Evolutionary conservation across 2,113 vertebrate species (phyloP).

Genomic region (Acanthochromis polyacanthus): DNA sequence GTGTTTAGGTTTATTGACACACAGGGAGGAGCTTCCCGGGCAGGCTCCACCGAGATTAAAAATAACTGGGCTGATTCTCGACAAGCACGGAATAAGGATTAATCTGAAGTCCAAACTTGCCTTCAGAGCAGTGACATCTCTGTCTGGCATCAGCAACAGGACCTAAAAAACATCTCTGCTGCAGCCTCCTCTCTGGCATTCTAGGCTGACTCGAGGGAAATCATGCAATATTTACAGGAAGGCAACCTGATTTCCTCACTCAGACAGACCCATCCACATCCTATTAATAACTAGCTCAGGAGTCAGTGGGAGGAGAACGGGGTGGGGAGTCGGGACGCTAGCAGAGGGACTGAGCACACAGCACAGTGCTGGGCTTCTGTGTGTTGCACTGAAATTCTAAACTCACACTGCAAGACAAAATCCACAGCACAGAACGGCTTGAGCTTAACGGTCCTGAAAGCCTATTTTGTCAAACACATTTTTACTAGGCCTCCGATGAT

Average conservation of each 20-base stretch:
- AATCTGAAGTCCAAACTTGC: not conserved
- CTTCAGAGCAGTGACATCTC: slow-evolving; percentile 1
- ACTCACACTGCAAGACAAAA: not conserved
- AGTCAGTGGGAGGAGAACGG: slow-evolving; percentile 37
- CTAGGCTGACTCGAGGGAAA: slow-evolving; percentile 64
- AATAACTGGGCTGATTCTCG: slow-evolving; percentile 2
- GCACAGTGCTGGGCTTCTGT: not conserved
- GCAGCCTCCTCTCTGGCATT: slow-evolving; percentile 49
- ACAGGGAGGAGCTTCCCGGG: slow-evolving; percentile 18
- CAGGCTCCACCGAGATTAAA: slow-evolving; percentile 9
- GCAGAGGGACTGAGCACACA: slow-evolving; percentile 13
- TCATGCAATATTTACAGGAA: slow-evolving; percentile 79
- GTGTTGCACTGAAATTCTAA: slow-evolving; percentile 19
- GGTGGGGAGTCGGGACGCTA: slow-evolving; percentile 17
- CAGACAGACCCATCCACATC: slow-evolving; percentile 48
- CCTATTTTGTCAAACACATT: not conserved
- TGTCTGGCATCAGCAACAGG: slow-evolving; percentile 17
- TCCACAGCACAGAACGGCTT: not conserved
- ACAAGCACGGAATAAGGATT: slow-evolving; percentile 11
- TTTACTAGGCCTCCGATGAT: too few relatives aligned
- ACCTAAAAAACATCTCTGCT: slow-evolving; percentile 16
- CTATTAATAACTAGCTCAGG: slow-evolving; percentile 69
- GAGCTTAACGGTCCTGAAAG: not conserved
- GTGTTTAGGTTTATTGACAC: slow-evolving; percentile 19
- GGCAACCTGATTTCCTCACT: slow-evolving; percentile 76